A percentile compares a stretch with the other conserved stretches of the same genome.
Conservation (phyloP, 53 echinoderm and acorn worm genomes). For the Astropecten irregularis region DNA sequence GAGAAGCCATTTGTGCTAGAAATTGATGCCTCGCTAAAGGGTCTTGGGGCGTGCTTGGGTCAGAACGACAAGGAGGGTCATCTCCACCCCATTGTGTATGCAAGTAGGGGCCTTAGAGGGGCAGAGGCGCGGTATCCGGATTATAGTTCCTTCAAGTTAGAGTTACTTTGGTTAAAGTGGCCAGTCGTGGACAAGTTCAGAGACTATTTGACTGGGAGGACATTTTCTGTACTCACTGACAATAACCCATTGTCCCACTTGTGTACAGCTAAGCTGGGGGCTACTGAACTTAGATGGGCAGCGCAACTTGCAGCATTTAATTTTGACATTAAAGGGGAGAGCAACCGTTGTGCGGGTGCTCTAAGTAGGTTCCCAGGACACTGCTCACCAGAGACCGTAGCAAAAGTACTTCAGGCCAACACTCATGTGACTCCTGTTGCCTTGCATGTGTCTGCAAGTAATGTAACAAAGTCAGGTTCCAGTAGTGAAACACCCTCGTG, state of each 20-base stretch:
- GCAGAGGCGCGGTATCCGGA: background rate
- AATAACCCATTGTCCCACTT: conserved; percentile 24
- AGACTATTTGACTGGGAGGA: background rate
- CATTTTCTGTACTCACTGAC: conserved; percentile 13
- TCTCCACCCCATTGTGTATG: background rate
- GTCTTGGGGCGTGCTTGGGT: conserved; percentile 1
- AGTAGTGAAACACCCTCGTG: conserved; percentile 1
- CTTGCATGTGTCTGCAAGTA: background rate
- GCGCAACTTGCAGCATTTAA: conserved; percentile 9
- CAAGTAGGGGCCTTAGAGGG: background rate
- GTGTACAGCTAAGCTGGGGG: conserved; percentile 19
- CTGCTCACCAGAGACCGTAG: background rate
- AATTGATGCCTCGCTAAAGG: background rate
- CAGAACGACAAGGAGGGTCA: conserved; percentile 1
- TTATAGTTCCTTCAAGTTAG: conserved; percentile 3
- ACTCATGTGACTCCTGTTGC: background rate
- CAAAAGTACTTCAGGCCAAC: background rate
- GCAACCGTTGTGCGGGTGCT: conserved; percentile 9
- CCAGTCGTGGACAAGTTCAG: conserved; percentile 18
- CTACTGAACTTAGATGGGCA: background rate
- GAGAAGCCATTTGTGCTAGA: background rate
- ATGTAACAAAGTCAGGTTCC: conserved; percentile 6
- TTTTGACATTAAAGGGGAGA: conserved; percentile 1
- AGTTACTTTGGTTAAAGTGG: conserved; percentile 8
- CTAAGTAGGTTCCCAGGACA: conserved; percentile 5